Base-by-base conservation (phyloP, 2,888 invertebrate species). In the Pherbina coryleti region DNA sequence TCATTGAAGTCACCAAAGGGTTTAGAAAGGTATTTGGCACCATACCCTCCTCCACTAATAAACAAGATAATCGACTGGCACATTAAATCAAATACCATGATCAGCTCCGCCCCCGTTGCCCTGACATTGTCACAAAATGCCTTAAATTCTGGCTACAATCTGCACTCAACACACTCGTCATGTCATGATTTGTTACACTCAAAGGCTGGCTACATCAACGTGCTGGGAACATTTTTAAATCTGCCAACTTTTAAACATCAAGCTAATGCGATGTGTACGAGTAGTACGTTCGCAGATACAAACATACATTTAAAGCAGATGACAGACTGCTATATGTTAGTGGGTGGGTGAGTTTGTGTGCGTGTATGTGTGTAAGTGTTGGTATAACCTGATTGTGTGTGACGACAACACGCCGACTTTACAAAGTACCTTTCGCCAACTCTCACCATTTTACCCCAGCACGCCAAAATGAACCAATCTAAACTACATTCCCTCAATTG, bases 351-450 rank as follows among this genome's bases (percentile, higher is more conserved):
- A 1, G 44, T 31, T 4, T 55, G 55, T 55, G 55, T n/a, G 17
- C 1, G 17, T 19, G 22, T 28, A 11, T 60, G 57, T 25, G 5
- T 9, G 19, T 9, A 28, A 25, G 57, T 60, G 28, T 8, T 9
- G 4, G 57, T 22, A 3, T 25, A 28, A 22, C 57, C 25, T 60
- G 11, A 60, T 25, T 28, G 28, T 60, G 25, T 60, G 57, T 60
- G 57, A 60, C 57, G 57, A 57, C 57, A 60, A 60, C 57, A 25
- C 57, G 25, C 57, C 57, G 57, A 60, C 57, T 60, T 60, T 25
- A 25, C 57, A 60, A 25, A 11, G 7, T 11, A 7, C 28, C 57
- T n/a, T 8, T 19, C 55, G 7, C 55, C 55, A 55, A 22, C 19
- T 55, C 22, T 55, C 22, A 55, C 2, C 19, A 55, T 7, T 19